These are phyloP conservation scores for Gouania willdenowi DNA, from an alignment of 2,797 vertebrate genomes.

Conservation along the genomic window DNA sequence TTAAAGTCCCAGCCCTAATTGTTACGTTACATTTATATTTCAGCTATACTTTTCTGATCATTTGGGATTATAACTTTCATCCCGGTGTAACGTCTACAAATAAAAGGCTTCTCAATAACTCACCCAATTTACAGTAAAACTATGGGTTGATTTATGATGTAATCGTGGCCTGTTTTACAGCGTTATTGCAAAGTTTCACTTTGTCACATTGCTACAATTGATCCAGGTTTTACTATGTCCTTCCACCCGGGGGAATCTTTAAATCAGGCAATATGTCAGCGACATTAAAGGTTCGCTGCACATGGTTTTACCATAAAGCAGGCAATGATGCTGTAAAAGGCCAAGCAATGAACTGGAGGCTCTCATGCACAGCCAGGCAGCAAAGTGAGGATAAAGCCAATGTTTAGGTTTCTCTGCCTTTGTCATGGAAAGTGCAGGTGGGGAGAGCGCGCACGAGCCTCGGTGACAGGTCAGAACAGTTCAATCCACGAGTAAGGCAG, in stretches of 20 bases:
- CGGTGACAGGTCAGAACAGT: conserved; percentile 42
- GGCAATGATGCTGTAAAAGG: conserved; percentile 66
- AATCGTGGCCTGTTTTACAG: conserved; percentile 24
- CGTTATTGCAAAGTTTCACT: conserved; percentile 62
- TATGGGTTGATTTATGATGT: conserved; percentile 9
- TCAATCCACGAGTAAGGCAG: conserved; percentile 40
- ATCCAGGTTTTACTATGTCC: conserved; percentile 61
- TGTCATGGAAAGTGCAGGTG: conserved; percentile 15
- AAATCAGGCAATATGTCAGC: conserved; percentile 70
- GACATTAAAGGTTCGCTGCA: conserved; percentile 51
- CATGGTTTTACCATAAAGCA: conserved; percentile 65
- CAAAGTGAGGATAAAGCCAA: conserved; percentile 52
- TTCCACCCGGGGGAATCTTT: conserved; percentile 60
- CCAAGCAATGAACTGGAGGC: conserved; percentile 63
- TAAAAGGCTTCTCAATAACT: conserved; percentile 46
- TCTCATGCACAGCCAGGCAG: conserved; percentile 33
- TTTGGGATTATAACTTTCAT: conserved; percentile 15
- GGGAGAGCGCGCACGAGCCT: conserved; percentile 18
- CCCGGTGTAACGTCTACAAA: conserved; percentile 23
- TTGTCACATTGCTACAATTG: conserved; percentile 50
- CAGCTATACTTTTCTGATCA: too few relatives aligned
- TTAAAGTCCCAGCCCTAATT: too few relatives aligned
- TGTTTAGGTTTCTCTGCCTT: conserved; percentile 46
- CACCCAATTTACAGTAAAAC: conserved; percentile 47
- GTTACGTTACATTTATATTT: too few relatives aligned